Percentiles rank a stretch among this genome's conserved stretches.
phyloP scores from a whole-genome alignment of 1,140 invertebrate species.

The Schlechtendalia chinensis region DNA sequence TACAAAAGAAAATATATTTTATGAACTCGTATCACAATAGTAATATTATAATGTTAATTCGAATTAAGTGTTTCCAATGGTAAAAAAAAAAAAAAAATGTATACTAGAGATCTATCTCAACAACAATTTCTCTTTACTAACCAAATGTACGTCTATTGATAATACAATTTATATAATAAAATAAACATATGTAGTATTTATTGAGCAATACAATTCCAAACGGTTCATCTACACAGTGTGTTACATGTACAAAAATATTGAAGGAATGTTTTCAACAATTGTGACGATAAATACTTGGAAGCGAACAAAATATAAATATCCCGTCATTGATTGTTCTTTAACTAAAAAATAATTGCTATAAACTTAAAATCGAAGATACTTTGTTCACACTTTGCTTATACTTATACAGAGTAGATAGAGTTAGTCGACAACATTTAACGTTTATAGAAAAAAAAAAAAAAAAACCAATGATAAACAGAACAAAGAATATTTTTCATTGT shows the following conservation, averaged over 20 bases:
- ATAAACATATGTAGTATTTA: conserved; percentile 25
- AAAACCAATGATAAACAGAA: neutral
- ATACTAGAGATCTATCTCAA: conserved; percentile 28
- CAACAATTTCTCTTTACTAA: conserved; percentile 28
- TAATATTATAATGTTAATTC: conserved; percentile 38
- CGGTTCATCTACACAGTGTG: conserved; percentile 14
- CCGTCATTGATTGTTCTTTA: neutral
- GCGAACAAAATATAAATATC: neutral
- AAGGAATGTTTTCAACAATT: conserved; percentile 21
- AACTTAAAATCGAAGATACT: conserved; percentile 1
- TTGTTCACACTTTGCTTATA: neutral
- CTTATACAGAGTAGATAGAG: conserved; percentile 24
- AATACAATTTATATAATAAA: conserved; percentile 19
- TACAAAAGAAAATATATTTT: conserved; percentile 6
- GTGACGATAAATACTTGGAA: neutral
- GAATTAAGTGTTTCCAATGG: conserved; percentile 26
- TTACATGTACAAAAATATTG: conserved; percentile 10
- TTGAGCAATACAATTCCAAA: conserved; percentile 37
- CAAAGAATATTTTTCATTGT: neutral
- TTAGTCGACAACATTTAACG: conserved; percentile 17
- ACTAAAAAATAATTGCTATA: neutral
- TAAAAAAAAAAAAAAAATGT: conserved; percentile 35
- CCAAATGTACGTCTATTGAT: conserved; percentile 3
- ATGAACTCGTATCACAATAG: conserved; percentile 37
- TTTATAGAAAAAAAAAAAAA: neutral